Evolutionary conservation across 2,888 invertebrate species (phyloP).

Genomic region (Dolichomitus sp.): DNA sequence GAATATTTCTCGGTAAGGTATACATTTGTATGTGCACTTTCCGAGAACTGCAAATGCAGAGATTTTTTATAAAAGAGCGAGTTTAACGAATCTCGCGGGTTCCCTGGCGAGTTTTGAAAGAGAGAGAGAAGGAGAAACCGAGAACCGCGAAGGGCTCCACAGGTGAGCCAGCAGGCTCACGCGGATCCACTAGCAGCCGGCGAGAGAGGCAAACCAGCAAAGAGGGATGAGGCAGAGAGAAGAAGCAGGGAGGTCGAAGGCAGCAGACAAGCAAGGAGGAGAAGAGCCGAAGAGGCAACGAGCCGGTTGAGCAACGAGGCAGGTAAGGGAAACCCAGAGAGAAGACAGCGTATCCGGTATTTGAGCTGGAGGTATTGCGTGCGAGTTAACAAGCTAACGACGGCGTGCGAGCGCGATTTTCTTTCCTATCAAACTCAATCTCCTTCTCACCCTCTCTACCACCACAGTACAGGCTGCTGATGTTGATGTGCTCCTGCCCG

Average conservation of each 20-base stretch:
- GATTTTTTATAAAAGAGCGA: conserved; percentile 55
- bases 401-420: conserved; percentile 86
- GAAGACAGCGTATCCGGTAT: conserved; percentile 84
- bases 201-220: conserved; percentile 41
- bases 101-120: conserved; percentile 59
- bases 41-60: conserved; percentile 62
- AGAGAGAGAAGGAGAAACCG: conserved; percentile 38
- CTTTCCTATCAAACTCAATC: conserved; percentile 86
- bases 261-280: conserved; percentile 51
- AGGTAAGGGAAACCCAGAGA: conserved; percentile 69
- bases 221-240: conserved; percentile 56
- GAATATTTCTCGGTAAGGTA: conserved; percentile 58
- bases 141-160: conserved; percentile 49
- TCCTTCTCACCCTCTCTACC: conserved; percentile 82
- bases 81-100: conserved; percentile 64
- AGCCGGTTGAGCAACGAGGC: conserved; percentile 66
- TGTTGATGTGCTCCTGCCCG: conserved; percentile 61
- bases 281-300: conserved; percentile 59
- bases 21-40: conserved; percentile 61
- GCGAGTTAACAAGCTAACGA: conserved; percentile 86
- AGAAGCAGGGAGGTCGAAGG: conserved; percentile 62
- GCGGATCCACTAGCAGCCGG: conserved; percentile 62
- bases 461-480: conserved; percentile 62
- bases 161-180: conserved; percentile 63
- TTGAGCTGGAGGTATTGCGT: conserved; percentile 86